Percentiles rank a stretch among this genome's conserved stretches.
Conservation (phyloP, 2,888 invertebrate species). For the Harmothoe impar region DNA sequence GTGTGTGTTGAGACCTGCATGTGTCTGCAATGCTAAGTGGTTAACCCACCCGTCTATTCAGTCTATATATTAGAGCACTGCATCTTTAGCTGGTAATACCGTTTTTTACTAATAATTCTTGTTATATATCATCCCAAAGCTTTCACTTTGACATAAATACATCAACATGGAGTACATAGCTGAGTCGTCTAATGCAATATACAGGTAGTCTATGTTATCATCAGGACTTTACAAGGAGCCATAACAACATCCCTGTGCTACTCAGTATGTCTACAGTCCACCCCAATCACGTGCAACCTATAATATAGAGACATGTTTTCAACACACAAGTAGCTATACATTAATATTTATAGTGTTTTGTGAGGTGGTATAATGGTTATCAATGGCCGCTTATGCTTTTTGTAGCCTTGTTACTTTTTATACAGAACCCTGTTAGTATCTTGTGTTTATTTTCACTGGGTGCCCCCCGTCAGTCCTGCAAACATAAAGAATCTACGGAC, state of each 20-base stretch:
- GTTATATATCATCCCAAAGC: no score
- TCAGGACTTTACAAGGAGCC: no score
- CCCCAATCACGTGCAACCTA: neutral
- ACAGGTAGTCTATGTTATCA: neutral
- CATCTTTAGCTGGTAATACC: no score
- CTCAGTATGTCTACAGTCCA: neutral
- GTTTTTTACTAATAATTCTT: no score
- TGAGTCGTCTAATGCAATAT: neutral
- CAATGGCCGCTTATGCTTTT: neutral
- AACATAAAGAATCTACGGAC: conserved; percentile 31
- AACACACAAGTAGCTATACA: neutral
- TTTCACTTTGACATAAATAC: no score
- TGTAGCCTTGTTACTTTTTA: neutral
- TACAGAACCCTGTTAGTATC: neutral
- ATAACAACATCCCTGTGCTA: neutral
- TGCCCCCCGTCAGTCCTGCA: neutral
- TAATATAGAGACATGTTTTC: conserved; percentile 5
- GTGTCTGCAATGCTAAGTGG: no score
- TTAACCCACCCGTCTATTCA: no score
- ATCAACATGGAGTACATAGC: no score
- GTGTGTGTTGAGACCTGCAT: no score
- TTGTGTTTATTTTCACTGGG: conserved; percentile 20
- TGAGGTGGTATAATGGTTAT: conserved; percentile 24
- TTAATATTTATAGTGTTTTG: conserved; percentile 30
- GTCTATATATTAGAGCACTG: no score